These are phyloP conservation scores for Chrysocyon brachyurus DNA, from an alignment of 2,797 vertebrate genomes.

Conservation along the genomic window DNA sequence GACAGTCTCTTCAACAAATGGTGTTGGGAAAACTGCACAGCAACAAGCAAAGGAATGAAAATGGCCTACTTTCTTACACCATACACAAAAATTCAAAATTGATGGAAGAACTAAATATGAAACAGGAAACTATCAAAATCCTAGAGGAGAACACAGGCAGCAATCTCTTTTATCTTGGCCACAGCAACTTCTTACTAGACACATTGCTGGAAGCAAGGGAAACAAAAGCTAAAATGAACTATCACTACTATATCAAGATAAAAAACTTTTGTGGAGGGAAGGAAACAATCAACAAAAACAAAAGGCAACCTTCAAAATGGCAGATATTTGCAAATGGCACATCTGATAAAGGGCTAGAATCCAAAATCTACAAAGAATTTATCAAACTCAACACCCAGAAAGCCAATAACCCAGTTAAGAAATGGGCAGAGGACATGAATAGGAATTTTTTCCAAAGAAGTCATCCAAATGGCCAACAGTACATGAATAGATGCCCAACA, in stretches of 20 bases:
- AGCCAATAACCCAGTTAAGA: neutral
- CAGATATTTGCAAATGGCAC: neutral
- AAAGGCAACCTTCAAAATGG: neutral
- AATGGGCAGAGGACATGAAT: neutral
- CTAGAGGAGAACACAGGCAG: neutral
- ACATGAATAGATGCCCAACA: neutral
- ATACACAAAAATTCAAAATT: neutral
- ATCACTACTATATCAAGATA: neutral
- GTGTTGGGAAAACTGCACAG: neutral
- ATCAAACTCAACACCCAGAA: neutral
- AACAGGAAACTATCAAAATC: neutral
- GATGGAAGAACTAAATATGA: neutral
- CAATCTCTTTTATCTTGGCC: neutral
- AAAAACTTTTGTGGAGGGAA: neutral
- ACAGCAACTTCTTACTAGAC: neutral
- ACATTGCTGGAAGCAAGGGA: neutral
- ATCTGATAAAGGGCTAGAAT: neutral
- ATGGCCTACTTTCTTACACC: neutral
- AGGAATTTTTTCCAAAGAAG: neutral
- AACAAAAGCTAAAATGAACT: neutral
- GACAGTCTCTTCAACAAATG: neutral
- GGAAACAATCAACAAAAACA: neutral
- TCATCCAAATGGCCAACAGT: neutral
- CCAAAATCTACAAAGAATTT: neutral
- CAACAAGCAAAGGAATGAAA: neutral